Base-by-base conservation (phyloP, 2,113 vertebrate species). In the Bubalus kerabau region DNA sequence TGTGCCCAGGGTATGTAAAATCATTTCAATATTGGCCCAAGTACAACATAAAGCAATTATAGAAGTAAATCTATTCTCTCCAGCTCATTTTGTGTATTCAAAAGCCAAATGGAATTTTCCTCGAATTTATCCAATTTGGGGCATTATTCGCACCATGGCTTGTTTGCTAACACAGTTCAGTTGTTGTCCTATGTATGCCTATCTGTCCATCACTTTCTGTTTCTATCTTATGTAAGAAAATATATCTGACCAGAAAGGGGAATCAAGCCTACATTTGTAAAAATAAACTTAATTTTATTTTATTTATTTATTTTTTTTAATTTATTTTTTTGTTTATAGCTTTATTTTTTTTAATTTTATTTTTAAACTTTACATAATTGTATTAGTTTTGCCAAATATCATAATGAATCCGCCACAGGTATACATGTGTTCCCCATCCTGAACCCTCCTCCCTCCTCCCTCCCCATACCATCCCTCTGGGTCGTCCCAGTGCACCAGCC, bases 31-130 rank as follows among this genome's bases (percentile, higher is more conserved):
- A n/a, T 95, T 96, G 96, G 92, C 85, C 32, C 48, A 71, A 43
- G 36, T 86, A 91, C 96, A 97, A 71, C 76, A 62, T 0, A 82
- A 23, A 87, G 84, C 96, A 96, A 98, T 97, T 97, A 98, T 80
- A 90, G 71, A 92, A 97, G 82, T 95, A 97, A 97, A 97, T 97
- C 96, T 97, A 78, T 82, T 98, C 60, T 95, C 54, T 95, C 24
- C 23, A 95, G 94, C 57, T 85, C 84, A 88, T 54, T 92, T 54
- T 92, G 48, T 94, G 19, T 50, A 71, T 94, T 94, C 81, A 82
- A 43, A 74, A 95, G 93, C 89, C 93, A 97, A 97, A 95, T 95
- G 85, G 43, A 88, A 52, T 94, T 97, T 97, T 88, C 86, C 83
- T 94, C 95, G 85, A 95, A 90, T 94, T 97, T 88, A 94, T 46